Evolutionary conservation across 2,797 vertebrate species (phyloP).

Genomic region (Muscicapa striata): DNA sequence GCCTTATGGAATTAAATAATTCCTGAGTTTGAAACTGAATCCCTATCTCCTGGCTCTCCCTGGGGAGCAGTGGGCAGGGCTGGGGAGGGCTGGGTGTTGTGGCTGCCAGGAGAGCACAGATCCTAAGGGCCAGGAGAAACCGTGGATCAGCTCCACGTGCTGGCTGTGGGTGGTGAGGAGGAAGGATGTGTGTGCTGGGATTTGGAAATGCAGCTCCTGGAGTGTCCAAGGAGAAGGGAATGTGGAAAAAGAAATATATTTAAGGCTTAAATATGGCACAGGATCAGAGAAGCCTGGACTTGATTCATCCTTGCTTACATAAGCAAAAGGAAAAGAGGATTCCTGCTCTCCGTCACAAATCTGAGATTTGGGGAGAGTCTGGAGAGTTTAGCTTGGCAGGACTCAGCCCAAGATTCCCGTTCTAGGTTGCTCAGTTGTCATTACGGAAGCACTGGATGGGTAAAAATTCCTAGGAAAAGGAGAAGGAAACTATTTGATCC

Average conservation of each 20-base stretch:
- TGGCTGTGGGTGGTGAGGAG: slow-evolving; percentile 11
- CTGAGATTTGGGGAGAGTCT: neutral
- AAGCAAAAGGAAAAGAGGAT: neutral
- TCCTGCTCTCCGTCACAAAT: neutral
- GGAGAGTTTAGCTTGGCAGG: neutral
- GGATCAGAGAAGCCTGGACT: slow-evolving; percentile 4
- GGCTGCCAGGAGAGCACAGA: neutral
- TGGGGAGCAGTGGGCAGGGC: neutral
- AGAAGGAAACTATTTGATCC: neutral
- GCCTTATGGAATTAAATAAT: neutral
- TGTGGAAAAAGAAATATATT: neutral
- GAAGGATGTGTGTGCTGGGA: slow-evolving; percentile 27
- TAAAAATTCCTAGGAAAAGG: neutral
- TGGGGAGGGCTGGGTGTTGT: neutral
- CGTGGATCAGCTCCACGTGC: neutral
- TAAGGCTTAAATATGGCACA: neutral
- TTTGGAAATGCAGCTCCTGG: neutral
- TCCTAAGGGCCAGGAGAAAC: neutral
- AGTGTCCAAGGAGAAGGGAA: slow-evolving; percentile 1
- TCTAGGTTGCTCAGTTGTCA: neutral
- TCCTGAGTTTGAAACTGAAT: neutral
- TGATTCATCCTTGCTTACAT: slow-evolving; percentile 5
- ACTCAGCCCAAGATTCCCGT: neutral
- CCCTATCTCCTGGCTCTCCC: neutral
- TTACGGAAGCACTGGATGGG: neutral